phyloP scores from a whole-genome alignment of 2,888 invertebrate species.

The Chalcosyrphus nemorum region DNA sequence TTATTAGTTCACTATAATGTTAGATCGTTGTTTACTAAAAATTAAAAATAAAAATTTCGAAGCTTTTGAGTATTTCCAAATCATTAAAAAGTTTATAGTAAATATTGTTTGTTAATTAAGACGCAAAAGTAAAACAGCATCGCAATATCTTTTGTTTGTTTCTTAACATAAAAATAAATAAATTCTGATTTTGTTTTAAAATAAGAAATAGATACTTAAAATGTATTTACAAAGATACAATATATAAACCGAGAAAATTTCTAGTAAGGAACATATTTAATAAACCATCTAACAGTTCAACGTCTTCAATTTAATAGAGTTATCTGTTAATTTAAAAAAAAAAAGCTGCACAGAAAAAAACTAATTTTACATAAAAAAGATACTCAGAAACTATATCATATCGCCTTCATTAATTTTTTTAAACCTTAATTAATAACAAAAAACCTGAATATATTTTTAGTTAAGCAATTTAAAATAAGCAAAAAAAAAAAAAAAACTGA shows the following conservation, averaged over 20 bases:
- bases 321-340: no score
- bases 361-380: not conserved
- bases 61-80: not conserved
- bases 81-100: constrained; percentile 2
- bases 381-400: not conserved
- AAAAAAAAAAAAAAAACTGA: not conserved
- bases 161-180: not conserved
- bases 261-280: not conserved
- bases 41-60: not conserved
- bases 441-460: not conserved
- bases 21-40: constrained; percentile 1
- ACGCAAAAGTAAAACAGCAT: constrained; percentile 11
- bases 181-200: not conserved
- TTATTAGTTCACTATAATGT: constrained; percentile 24
- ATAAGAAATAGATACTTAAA: not conserved
- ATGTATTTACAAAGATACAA: not conserved
- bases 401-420: not conserved
- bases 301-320: constrained; percentile 5
- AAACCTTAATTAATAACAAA: not conserved
- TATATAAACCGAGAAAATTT: not conserved
- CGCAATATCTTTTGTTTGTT: not conserved
- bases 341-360: not conserved
- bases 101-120: constrained; percentile 5
- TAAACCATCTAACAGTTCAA: not conserved
- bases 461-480: not conserved